Conservation (phyloP, 1,140 invertebrate species). For the Drosophila persimilis region DNA sequence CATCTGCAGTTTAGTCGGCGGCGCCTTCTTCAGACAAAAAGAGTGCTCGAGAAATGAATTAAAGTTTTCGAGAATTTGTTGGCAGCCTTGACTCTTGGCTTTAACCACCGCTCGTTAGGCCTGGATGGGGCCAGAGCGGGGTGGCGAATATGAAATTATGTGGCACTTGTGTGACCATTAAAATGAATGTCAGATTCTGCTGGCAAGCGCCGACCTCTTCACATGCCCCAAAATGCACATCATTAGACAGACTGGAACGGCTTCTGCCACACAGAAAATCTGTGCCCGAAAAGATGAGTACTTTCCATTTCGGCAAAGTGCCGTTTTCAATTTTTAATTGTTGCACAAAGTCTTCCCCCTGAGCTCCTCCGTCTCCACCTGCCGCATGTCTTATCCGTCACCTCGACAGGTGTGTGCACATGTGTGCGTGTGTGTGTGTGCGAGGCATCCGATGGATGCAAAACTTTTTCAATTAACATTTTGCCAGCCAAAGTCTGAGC, state of each 20-base stretch:
- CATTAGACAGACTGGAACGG: slow-evolving; percentile 61
- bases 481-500: slow-evolving; percentile 56
- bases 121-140: no score
- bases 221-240: slow-evolving; percentile 47
- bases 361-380: not conserved
- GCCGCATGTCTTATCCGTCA: slow-evolving; percentile 43
- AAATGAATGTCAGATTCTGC: slow-evolving; percentile 48
- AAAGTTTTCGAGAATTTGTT: slow-evolving; percentile 51
- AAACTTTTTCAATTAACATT: slow-evolving; percentile 81
- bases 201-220: slow-evolving; percentile 8
- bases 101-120: slow-evolving; percentile 32
- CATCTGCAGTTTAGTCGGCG: slow-evolving; percentile 42
- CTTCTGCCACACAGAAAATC: not conserved
- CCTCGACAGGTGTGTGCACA: slow-evolving; percentile 27
- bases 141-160: slow-evolving; percentile 5
- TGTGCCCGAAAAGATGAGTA: slow-evolving; percentile 7
- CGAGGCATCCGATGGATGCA: slow-evolving; percentile 35
- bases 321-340: slow-evolving; percentile 63
- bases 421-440: slow-evolving; percentile 29
- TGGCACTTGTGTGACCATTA: slow-evolving; percentile 55
- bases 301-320: slow-evolving; percentile 35
- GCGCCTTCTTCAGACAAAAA: slow-evolving; percentile 50
- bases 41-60: slow-evolving; percentile 55
- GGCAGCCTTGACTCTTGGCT: slow-evolving; percentile 41
- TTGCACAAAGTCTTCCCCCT: slow-evolving; percentile 33